Conservation (phyloP, 2,797 vertebrate genomes). For the Toxotes lorentzi region DNA sequence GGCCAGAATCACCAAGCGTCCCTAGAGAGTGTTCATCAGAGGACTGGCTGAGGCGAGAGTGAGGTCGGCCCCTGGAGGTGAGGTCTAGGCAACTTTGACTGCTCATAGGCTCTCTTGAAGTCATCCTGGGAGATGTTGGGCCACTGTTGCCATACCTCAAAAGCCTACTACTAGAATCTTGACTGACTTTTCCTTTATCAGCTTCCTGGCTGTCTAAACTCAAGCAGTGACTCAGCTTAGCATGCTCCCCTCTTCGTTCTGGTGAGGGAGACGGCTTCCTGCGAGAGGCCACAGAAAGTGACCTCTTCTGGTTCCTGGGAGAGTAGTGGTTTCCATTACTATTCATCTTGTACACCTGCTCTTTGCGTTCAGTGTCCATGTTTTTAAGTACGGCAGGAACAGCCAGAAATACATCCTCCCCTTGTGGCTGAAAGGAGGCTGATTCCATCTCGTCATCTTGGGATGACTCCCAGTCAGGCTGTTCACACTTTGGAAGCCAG, state of each 20-base stretch:
- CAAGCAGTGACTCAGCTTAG: conserved; percentile 46
- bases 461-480: conserved; percentile 74
- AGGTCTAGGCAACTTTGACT: conserved; percentile 83
- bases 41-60: conserved; percentile 77
- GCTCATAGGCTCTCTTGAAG: conserved; percentile 60
- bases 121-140: conserved; percentile 54
- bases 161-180: conserved; percentile 43
- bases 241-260: conserved; percentile 59
- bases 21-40: conserved; percentile 80
- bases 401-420: conserved; percentile 74
- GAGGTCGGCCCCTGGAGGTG: conserved; percentile 66
- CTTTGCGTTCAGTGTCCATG: conserved; percentile 67
- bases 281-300: conserved; percentile 42
- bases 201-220: conserved; percentile 66
- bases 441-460: conserved; percentile 78
- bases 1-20: conserved; percentile 72
- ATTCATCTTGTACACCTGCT: conserved; percentile 43
- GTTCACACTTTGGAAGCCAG: conserved; percentile 71
- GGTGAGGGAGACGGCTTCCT: conserved; percentile 63
- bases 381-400: conserved; percentile 77
- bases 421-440: conserved; percentile 59
- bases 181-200: conserved; percentile 47
- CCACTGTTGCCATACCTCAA: conserved; percentile 45
- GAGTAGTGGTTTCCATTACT: conserved; percentile 50
- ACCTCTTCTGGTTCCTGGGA: conserved; percentile 61